Base-by-base conservation (phyloP, 2,113 vertebrate genomes). In the Chionis minor region DNA sequence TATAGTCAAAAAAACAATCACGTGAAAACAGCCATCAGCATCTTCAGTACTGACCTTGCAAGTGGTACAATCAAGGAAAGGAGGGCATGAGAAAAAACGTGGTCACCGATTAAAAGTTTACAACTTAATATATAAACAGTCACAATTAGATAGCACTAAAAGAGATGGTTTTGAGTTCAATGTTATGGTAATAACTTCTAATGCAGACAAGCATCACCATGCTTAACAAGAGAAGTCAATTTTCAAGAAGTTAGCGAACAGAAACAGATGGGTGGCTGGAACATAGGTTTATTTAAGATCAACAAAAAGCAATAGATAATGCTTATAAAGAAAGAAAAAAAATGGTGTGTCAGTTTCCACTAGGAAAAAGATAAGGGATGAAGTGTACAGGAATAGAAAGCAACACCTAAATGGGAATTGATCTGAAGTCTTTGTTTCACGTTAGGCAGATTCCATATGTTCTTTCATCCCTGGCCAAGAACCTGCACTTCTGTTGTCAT, bases 321-420 rank as follows among this genome's bases (percentile, higher is more conserved):
- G 10, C 21, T n/a, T 42, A 26, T 44, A 70, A 58, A n/a, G 0
- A 3, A 28, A 24, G 38, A 27, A 49, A 54, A 33, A 28, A 26
- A 13, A 2, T 1, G 0, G 4, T 35, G 6, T 65, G 27, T 8
- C 12, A 52, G 23, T 19, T 12, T 47, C 47, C 18, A 47, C 38
- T 33, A n/a, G 16, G 10, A 67, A 89, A 84, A 88, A 83, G 9
- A 16, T 9, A 82, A 85, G 6, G 40, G 18, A 61, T 71, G 16
- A 78, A 86, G 14, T 17, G 3, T 40, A 40, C 10, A 92, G 14
- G 19, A 30, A 8, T 6, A 83, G n/a, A 84, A 95, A 94, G 40
- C 12, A 70, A 52, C n/a, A 66, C 6, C 35, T 55, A 51, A 33
- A 63, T 20, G 27, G 4, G 8, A 83, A 74, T 19, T 17, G 9